Evolutionary conservation across 1,140 invertebrate species (phyloP).

Genomic region (Belonocnema kinseyi): DNA sequence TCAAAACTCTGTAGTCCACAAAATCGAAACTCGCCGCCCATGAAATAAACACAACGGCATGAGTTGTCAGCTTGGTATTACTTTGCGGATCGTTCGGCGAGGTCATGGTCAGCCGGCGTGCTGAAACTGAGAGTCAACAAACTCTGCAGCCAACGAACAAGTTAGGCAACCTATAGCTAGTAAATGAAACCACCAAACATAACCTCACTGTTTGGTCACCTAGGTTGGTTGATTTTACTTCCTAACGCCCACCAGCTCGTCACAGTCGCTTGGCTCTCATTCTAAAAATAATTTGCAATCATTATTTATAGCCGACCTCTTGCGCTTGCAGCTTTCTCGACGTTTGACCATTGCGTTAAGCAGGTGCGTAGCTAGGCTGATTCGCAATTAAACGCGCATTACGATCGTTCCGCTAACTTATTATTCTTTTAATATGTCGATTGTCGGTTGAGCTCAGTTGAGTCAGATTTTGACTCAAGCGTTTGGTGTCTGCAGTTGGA

Average conservation of each 20-base stretch:
- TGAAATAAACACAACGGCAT: constrained; percentile 45
- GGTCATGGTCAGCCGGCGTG: constrained; percentile 73
- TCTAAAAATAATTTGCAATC: constrained; percentile 58
- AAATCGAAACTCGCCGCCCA: no score
- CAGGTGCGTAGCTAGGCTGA: constrained; percentile 42
- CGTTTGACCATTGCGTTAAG: constrained; percentile 10
- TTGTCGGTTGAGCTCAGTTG: no score
- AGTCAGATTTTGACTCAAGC: constrained; percentile 1
- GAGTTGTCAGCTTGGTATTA: constrained; percentile 61
- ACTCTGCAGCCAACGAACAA: constrained; percentile 61
- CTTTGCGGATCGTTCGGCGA: constrained; percentile 71
- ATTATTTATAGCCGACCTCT: constrained; percentile 54
- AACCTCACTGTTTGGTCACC: constrained; percentile 45
- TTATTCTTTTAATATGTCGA: not conserved
- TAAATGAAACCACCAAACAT: constrained; percentile 59
- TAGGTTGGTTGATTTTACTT: constrained; percentile 39
- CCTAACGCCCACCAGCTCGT: constrained; percentile 33
- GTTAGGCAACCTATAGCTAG: constrained; percentile 47
- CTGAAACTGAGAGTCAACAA: constrained; percentile 76
- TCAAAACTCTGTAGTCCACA: no score
- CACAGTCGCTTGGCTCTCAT: constrained; percentile 11
- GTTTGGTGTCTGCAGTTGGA: not conserved
- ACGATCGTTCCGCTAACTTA: constrained; percentile 2
- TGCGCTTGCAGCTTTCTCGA: constrained; percentile 9
- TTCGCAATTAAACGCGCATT: constrained; percentile 25